Evolutionary conservation across 2,797 vertebrate species (phyloP).

Genomic region (Gambelia wislizenii): DNA sequence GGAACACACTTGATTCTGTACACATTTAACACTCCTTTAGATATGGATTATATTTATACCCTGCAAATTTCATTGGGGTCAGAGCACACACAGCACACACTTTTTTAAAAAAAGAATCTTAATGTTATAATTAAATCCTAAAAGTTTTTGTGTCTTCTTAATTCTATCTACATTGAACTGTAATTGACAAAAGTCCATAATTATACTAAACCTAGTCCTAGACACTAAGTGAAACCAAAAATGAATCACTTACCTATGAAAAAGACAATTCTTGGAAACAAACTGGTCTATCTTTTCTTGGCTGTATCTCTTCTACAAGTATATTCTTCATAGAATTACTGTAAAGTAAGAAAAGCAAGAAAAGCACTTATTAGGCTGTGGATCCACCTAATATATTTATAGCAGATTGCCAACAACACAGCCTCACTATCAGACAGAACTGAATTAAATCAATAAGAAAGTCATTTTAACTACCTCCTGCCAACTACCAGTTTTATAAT

Average conservation of each 20-base stretch:
- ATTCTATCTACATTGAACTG: background rate
- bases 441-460: background rate
- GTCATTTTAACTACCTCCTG: background rate
- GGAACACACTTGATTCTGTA: too few relatives aligned
- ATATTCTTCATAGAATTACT: slow-evolving; percentile 8
- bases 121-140: too few relatives aligned
- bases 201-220: background rate
- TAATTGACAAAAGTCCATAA: background rate
- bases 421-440: background rate
- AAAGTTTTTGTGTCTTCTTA: too few relatives aligned
- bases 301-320: background rate
- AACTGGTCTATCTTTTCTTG: background rate
- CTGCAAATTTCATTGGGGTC: too few relatives aligned
- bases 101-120: too few relatives aligned
- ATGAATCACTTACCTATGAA: background rate
- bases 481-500: background rate
- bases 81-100: too few relatives aligned
- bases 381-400: background rate
- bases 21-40: too few relatives aligned
- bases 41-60: too few relatives aligned
- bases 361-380: background rate
- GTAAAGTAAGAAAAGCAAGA: background rate
- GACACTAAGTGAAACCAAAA: background rate
- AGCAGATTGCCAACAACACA: background rate
- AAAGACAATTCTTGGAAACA: background rate